Base-by-base conservation (phyloP, 2,797 vertebrate genomes). In the Pampus argenteus region DNA sequence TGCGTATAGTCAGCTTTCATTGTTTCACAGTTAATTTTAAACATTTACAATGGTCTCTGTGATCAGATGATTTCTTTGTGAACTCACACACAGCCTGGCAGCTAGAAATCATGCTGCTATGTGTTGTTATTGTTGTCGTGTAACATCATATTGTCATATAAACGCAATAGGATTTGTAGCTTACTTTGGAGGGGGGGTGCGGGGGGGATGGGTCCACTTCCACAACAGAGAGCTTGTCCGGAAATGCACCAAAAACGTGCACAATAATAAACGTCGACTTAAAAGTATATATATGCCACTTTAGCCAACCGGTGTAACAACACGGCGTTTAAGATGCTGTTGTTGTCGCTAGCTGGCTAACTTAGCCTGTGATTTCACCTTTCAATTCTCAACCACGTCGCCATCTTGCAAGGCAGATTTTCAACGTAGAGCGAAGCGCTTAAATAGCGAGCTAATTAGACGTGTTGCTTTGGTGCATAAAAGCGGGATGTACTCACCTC, bases 361-460 rank as follows among this genome's bases (percentile, higher is more conserved):
- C 84, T 87, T 84, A 87, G 87, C 85, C 81, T 65, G 79, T 82
- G 85, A n/a, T 92, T 93, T 95, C 94, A 95, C 93, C 94, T 95
- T 90, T 92, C 89, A 93, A 92, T 93, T 89, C 88, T 86, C 88
- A 92, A 92, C 89, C 89, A 90, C 87, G 93, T 93, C 95, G 95
- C 95, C 95, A 96, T 96, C 94, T 95, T 95, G 94, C 89, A 92
- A 86, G 79, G 89, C 85, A 85, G 84, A 88, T 92, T 93, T 87
- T 85, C 74, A 79, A 74, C 86, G 88, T 85, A 90, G 50, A 91
- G 78, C 79, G 59, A 85, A 64, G 67, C 79, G 69, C 78, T 82
- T 60, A 75, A 85, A 88, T 68, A 66, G 81, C 86, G 66, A 76
- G 50, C 69, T 79, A 79, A 85, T 71, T 56, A 86, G 2, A 73